These are phyloP conservation scores for Bombyx huttoni DNA, from an alignment of 2,888 invertebrate genomes.

Conservation along the genomic window DNA sequence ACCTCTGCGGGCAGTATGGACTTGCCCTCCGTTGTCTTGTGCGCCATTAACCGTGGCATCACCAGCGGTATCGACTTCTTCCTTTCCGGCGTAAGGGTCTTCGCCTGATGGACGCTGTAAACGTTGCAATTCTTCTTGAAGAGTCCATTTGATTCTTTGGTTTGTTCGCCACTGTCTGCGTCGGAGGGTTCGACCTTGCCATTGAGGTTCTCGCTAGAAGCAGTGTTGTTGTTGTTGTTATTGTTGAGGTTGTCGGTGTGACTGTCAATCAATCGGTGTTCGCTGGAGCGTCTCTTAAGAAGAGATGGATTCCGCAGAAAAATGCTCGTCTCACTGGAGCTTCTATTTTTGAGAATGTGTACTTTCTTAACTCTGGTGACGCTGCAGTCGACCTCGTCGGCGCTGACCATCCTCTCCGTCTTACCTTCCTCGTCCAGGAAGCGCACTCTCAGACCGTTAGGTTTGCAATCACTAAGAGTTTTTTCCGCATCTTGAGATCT, in stretches of 20 bases:
- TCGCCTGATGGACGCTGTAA: conserved; percentile 65
- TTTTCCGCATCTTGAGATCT: conserved; percentile 50
- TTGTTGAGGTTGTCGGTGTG: conserved; percentile 47
- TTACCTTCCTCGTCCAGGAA: conserved; percentile 65
- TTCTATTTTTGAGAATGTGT: conserved; percentile 63
- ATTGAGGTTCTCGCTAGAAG: conserved; percentile 52
- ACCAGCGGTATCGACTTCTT: conserved; percentile 48
- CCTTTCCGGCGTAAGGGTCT: conserved; percentile 55
- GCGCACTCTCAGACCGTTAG: conserved; percentile 55
- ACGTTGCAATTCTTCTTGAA: conserved; percentile 66
- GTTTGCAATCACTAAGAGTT: conserved; percentile 35
- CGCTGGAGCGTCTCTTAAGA: conserved; percentile 47
- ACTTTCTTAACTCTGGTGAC: conserved; percentile 60
- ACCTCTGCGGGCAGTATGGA: conserved; percentile 55
- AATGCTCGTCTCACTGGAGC: conserved; percentile 66
- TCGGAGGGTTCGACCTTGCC: conserved; percentile 22
- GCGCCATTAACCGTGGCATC: conserved; percentile 51
- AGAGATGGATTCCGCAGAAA: conserved; percentile 55
- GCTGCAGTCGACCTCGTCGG: conserved; percentile 59
- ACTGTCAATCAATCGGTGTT: conserved; percentile 45
- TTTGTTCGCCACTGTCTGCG: conserved; percentile 23
- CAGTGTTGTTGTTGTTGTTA: conserved; percentile 57
- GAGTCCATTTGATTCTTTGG: conserved; percentile 54
- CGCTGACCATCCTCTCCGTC: conserved; percentile 57
- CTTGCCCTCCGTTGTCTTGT: conserved; percentile 36